phyloP scores from a whole-genome alignment of 2,113 vertebrate genomes.

The Hystrix brachyura region DNA sequence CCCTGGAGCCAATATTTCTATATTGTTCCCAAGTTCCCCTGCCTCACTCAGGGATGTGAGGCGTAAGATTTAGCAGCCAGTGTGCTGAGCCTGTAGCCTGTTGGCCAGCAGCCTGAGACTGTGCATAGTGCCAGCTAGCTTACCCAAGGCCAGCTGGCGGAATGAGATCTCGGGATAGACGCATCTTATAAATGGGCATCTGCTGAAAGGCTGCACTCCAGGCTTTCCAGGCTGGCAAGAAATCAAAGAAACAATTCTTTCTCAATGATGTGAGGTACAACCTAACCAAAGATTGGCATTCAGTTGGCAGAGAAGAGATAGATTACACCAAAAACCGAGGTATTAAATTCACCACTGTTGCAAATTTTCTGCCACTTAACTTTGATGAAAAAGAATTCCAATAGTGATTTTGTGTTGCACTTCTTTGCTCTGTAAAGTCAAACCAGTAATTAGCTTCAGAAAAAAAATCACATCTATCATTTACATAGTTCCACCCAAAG shows the following conservation, averaged over 20 bases:
- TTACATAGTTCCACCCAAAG: not conserved
- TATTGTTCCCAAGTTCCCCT: not conserved
- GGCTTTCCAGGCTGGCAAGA: not conserved
- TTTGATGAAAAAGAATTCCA: not conserved
- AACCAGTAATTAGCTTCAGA: not conserved
- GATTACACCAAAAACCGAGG: not conserved
- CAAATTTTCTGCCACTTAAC: not conserved
- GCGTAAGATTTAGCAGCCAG: not conserved
- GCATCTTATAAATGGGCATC: constrained; percentile 78
- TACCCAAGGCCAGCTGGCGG: constrained; percentile 76
- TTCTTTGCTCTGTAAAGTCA: not conserved
- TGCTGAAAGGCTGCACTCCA: constrained; percentile 65
- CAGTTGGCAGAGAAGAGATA: not conserved
- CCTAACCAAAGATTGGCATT: constrained; percentile 39
- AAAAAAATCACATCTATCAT: not conserved
- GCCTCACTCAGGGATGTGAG: not conserved
- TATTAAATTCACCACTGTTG: not conserved
- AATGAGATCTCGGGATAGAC: constrained; percentile 69
- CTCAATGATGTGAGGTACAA: constrained; percentile 27
- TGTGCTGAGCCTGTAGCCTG: not conserved
- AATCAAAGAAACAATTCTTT: constrained; percentile 54
- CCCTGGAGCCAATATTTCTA: not conserved
- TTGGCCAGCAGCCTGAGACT: constrained; percentile 67
- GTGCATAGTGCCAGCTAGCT: not conserved
- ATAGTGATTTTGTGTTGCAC: not conserved